These are phyloP conservation scores for Temnothorax curvispinosus DNA, from an alignment of 1,140 invertebrate species.

Conservation along the genomic window DNA sequence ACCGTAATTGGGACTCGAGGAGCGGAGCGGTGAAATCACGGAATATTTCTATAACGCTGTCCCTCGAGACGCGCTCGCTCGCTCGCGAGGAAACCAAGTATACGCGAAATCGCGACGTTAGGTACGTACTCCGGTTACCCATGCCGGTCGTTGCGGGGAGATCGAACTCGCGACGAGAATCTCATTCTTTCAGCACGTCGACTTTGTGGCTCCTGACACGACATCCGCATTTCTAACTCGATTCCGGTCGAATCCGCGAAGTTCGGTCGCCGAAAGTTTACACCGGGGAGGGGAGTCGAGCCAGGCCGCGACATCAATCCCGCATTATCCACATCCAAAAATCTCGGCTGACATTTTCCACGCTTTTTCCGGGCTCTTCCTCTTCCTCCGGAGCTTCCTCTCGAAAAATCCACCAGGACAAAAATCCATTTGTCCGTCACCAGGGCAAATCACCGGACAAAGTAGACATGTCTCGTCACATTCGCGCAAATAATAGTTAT, in stretches of 20 bases:
- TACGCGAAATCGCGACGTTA: not conserved
- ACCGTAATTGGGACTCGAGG: not conserved
- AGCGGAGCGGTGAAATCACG: not conserved
- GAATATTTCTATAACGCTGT: not conserved
- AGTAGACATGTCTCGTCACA: not conserved
- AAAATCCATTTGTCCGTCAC: not conserved
- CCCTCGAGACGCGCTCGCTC: not conserved
- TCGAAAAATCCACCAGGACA: not conserved
- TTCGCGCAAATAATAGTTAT: not conserved
- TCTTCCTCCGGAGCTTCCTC: not conserved
- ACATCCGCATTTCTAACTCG: conserved; percentile 51
- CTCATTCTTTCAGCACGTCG: conserved; percentile 21
- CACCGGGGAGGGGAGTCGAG: not conserved
- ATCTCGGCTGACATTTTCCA: conserved; percentile 9
- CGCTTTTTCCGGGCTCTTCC: not conserved
- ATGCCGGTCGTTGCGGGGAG: not conserved
- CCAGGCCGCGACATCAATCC: conserved; percentile 38
- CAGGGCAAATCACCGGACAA: conserved; percentile 2
- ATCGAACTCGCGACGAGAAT: conserved; percentile 21
- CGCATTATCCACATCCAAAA: conserved; percentile 39
- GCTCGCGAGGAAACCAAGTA: not conserved
- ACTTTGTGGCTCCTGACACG: conserved; percentile 22
- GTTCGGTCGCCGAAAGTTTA: conserved; percentile 45
- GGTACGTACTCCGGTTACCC: not conserved
- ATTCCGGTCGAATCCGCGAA: conserved; percentile 39